phyloP scores from a whole-genome alignment of 2,113 vertebrate species.

The Entelurus aequoreus region DNA sequence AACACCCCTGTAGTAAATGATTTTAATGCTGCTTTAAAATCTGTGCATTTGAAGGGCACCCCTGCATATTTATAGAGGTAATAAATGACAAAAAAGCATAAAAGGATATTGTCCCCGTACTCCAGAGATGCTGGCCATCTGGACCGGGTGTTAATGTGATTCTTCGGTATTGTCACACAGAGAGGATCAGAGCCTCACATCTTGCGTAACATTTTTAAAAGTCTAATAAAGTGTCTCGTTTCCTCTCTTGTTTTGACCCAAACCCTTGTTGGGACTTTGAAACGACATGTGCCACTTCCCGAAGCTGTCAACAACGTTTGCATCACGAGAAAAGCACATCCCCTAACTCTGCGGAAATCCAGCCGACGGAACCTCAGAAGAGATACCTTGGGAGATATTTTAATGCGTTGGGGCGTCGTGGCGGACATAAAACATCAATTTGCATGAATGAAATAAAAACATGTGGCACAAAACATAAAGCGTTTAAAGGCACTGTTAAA shows the following conservation, averaged over 20 bases:
- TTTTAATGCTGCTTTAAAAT: not conserved
- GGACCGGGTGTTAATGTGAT: conserved; percentile 6
- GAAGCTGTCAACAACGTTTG: conserved; percentile 38
- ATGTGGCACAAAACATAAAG: conserved; percentile 57
- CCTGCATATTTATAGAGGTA: not conserved
- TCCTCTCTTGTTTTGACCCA: conserved; percentile 25
- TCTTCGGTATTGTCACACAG: conserved; percentile 2
- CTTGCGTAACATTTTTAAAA: conserved; percentile 20
- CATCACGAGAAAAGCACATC: conserved; percentile 45
- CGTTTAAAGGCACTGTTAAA: conserved; percentile 65
- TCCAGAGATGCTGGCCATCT: conserved; percentile 23
- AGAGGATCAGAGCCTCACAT: conserved; percentile 4
- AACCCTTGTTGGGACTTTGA: conserved; percentile 25
- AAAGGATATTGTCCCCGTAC: not conserved
- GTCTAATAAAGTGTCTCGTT: conserved; percentile 14
- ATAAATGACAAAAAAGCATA: conserved; percentile 1
- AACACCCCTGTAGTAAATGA: no score
- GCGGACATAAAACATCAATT: conserved; percentile 65
- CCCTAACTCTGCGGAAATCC: conserved; percentile 38
- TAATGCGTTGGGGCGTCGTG: conserved; percentile 63
- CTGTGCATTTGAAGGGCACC: not conserved
- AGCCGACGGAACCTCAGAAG: conserved; percentile 44
- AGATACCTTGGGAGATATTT: conserved; percentile 54
- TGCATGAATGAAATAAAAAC: conserved; percentile 50
- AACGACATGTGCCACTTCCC: conserved; percentile 35